Evolutionary conservation across 1,140 invertebrate species (phyloP).

Genomic region (Hesperophylax magnus): DNA sequence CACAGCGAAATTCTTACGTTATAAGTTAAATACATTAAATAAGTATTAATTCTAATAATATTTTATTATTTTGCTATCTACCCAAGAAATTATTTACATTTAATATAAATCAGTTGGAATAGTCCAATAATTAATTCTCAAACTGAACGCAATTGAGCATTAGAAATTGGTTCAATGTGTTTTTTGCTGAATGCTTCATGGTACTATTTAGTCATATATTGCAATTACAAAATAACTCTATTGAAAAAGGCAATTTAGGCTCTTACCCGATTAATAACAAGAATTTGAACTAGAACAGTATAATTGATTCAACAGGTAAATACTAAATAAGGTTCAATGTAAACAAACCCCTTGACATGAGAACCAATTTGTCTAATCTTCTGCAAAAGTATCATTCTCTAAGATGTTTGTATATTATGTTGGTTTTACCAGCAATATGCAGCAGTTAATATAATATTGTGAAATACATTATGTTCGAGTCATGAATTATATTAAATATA

Average conservation of each 20-base stretch:
- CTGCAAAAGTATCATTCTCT: too few species aligned
- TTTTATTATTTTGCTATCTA: slow-evolving; percentile 58
- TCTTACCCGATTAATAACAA: slow-evolving; percentile 4
- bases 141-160: slow-evolving; percentile 52
- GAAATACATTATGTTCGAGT: neutral
- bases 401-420: too few species aligned
- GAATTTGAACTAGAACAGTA: slow-evolving; percentile 11
- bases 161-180: slow-evolving; percentile 39
- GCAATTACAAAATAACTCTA: slow-evolving; percentile 12
- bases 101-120: slow-evolving; percentile 42
- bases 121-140: slow-evolving; percentile 28
- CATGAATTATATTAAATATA: slow-evolving; percentile 3
- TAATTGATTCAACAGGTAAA: neutral
- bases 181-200: slow-evolving; percentile 31
- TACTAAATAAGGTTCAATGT: neutral
- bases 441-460: neutral
- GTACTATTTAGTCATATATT: slow-evolving; percentile 26
- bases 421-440: too few species aligned
- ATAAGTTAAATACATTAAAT: slow-evolving; percentile 59
- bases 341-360: slow-evolving; percentile 4
- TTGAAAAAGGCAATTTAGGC: slow-evolving; percentile 20
- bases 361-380: too few species aligned
- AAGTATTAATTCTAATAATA: slow-evolving; percentile 55
- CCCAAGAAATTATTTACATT: slow-evolving; percentile 55
- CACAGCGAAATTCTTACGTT: slow-evolving; percentile 51